Conservation (phyloP, 2,888 invertebrate species). For the Tromatobia lineatoria region DNA sequence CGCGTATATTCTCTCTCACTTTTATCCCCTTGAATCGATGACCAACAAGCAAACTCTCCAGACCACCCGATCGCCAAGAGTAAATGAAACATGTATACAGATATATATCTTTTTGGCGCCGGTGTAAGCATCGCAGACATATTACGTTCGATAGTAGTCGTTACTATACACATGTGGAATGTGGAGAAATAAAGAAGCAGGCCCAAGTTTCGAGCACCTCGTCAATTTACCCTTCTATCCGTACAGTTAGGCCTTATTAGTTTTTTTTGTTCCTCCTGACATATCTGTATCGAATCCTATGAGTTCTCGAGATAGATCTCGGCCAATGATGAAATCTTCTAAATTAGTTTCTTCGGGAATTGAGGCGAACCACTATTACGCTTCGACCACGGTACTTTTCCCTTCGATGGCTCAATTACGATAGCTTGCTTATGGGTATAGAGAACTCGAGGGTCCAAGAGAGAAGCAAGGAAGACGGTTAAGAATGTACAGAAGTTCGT, state of each 20-base stretch:
- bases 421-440: conserved; percentile 60
- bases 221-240: conserved; percentile 71
- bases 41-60: conserved; percentile 21
- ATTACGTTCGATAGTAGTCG: conserved; percentile 25
- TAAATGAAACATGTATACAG: conserved; percentile 51
- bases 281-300: conserved; percentile 54
- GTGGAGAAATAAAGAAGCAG: conserved; percentile 30
- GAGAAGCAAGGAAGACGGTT: conserved; percentile 17
- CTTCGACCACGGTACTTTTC: conserved; percentile 14
- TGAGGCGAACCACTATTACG: conserved; percentile 18
- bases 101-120: conserved; percentile 17
- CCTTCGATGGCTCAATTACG: conserved; percentile 64
- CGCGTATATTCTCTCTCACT: conserved; percentile 29
- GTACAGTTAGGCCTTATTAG: conserved; percentile 61
- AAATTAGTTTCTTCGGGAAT: conserved; percentile 65
- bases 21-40: conserved; percentile 39
- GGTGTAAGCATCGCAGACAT: not conserved
- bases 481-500: conserved; percentile 26
- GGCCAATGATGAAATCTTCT: conserved; percentile 66
- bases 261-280: conserved; percentile 45
- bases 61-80: conserved; percentile 50
- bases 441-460: conserved; percentile 40
- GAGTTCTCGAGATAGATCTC: conserved; percentile 53
- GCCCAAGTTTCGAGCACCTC: conserved; percentile 56
- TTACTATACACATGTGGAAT: conserved; percentile 22